Percentiles rank a stretch among this genome's conserved stretches.
phyloP scores from a whole-genome alignment of 2,888 invertebrate genomes.

The Diaperis boleti region DNA sequence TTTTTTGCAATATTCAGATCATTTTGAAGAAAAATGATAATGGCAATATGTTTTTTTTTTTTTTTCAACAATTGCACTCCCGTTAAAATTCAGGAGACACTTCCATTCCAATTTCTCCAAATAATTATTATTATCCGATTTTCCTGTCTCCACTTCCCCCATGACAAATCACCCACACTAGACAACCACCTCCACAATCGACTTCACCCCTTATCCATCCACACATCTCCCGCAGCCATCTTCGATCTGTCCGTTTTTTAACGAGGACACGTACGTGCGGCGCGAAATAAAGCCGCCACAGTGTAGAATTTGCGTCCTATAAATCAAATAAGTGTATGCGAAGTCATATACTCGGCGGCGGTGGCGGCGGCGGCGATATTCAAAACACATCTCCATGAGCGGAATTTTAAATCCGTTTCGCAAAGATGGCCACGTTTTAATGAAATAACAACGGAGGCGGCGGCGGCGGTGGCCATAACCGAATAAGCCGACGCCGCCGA shows the following conservation, averaged over 20 bases:
- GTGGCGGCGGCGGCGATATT: constrained; percentile 57
- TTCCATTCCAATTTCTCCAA: too few species aligned
- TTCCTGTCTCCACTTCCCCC: too few species aligned
- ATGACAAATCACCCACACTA: too few species aligned
- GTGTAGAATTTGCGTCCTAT: constrained; percentile 53
- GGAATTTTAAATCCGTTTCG: constrained; percentile 65
- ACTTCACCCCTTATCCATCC: too few species aligned
- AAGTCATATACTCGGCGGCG: constrained; percentile 57
- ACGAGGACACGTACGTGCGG: constrained; percentile 37
- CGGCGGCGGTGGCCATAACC: constrained; percentile 53
- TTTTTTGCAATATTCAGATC: too few species aligned
- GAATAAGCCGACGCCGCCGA: constrained; percentile 58
- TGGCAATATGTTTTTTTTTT: too few species aligned
- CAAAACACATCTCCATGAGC: constrained; percentile 63
- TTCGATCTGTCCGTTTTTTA: constrained; percentile 31
- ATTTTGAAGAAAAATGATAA: too few species aligned
- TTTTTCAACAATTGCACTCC: too few species aligned
- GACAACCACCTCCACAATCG: too few species aligned
- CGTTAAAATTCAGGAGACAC: too few species aligned
- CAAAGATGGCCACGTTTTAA: constrained; percentile 65
- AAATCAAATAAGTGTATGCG: constrained; percentile 65
- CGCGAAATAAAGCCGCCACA: constrained; percentile 37
- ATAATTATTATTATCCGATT: too few species aligned
- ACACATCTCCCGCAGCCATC: too few species aligned
- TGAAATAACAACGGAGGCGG: constrained; percentile 60